Base-by-base conservation (phyloP, 2,113 vertebrate species). In the Cygnus atratus region DNA sequence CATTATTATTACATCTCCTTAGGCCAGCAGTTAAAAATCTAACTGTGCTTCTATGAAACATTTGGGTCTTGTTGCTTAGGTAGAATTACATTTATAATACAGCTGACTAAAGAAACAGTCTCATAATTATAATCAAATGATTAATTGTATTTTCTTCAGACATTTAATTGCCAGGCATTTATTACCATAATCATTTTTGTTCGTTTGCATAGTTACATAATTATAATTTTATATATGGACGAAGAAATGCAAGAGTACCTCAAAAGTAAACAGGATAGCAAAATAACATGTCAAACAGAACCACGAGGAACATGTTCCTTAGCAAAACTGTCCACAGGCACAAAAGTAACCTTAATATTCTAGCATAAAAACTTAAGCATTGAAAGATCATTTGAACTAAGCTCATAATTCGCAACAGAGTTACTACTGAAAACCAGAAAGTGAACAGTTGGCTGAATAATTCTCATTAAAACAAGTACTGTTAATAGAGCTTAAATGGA, bases 101-200 rank as follows among this genome's bases (percentile, higher is more conserved):
- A 62, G 28, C n/a, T 59, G 35, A 50, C 63, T 77, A 75, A 48
- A 74, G 54, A 74, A 74, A 37, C 17, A 54, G 39, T 57, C 59
- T 86, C 10, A 12, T 75, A 68, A 93, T 95, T 92, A 86, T 25
- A 87, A 73, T 71, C 75, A 59, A 48, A 77, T 28, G 61, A 92
- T 50, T 62, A 91, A 92, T 29, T 85, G 6, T 9, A 24, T 57
- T 63, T 91, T 73, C 91, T 83, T 91, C 85, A 87, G 63, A 67
- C 25, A 52, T 86, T 88, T 74, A 93, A 89, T 37, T 85, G 72
- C 78, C 82, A 95, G 92, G 66, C 65, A 96, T 25, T 71, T 88
- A 92, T 77, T 88, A 91, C 74, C 65, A 52, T 18, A 79, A 96
- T 72, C 16, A 31, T 52, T 67, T 86, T 68, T 81, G 41, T 63